These are phyloP conservation scores for Plebejus melissa DNA, from an alignment of 2,888 invertebrate genomes.

Conservation along the genomic window DNA sequence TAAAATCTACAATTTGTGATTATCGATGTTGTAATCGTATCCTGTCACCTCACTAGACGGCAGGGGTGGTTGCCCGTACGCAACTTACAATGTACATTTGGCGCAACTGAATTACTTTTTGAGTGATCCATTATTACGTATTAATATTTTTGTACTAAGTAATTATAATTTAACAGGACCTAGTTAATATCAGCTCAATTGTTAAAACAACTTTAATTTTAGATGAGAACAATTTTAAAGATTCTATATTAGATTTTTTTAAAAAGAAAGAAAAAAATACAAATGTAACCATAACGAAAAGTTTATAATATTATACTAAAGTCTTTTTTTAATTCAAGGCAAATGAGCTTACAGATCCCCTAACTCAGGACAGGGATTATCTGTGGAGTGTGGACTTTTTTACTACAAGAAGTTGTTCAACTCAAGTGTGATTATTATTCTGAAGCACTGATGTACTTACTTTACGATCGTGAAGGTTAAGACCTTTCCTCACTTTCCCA, in stretches of 20 bases:
- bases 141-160: background rate
- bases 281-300: background rate
- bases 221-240: no score
- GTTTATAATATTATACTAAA: no score
- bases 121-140: background rate
- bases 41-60: constrained; percentile 34
- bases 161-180: background rate
- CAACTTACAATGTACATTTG: background rate
- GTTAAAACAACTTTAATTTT: no score
- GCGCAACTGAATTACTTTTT: background rate
- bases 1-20: constrained; percentile 37
- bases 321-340: background rate
- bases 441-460: background rate
- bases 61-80: constrained; percentile 3
- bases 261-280: no score
- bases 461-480: background rate
- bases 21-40: constrained; percentile 37
- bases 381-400: no score
- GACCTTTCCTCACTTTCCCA: constrained; percentile 22
- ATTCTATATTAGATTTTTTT: background rate
- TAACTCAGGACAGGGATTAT: background rate
- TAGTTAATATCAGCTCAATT: background rate
- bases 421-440: background rate
- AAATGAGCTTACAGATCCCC: background rate
- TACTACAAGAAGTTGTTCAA: no score